Evolutionary conservation across 1,140 invertebrate genomes (phyloP).

Genomic region (Lamellibrachia luymesi): DNA sequence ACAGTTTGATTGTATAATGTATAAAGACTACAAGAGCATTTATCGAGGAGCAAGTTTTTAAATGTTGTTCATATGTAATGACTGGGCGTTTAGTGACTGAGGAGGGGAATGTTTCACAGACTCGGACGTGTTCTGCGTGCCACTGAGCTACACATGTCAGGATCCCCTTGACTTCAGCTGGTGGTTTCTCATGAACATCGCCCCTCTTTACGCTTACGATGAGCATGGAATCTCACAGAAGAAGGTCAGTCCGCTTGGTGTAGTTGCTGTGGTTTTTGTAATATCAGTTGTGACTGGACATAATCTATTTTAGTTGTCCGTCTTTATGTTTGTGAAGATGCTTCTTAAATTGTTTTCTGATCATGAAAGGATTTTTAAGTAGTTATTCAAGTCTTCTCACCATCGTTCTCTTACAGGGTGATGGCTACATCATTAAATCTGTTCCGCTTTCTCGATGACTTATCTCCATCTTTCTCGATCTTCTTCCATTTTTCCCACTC

Average conservation of each 20-base stretch:
- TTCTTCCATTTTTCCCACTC: no score
- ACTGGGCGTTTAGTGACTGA: background rate
- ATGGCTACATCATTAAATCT: no score
- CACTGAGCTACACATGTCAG: background rate
- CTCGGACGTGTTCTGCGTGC: background rate
- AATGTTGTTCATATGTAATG: background rate
- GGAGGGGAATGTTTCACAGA: background rate
- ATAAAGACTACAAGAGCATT: no score
- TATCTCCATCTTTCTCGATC: no score
- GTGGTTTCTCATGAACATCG: background rate
- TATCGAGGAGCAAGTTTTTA: background rate
- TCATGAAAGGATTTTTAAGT: background rate
- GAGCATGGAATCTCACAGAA: slow-evolving; percentile 7
- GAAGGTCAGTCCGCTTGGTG: background rate
- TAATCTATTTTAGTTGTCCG: background rate
- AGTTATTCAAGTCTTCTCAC: background rate
- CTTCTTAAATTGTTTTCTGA: background rate
- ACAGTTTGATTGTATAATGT: no score
- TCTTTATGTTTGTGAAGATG: background rate
- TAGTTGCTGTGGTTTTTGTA: background rate
- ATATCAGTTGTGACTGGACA: background rate
- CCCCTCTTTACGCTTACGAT: slow-evolving; percentile 3
- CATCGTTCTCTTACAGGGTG: no score
- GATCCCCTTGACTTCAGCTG: background rate
- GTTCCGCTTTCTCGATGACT: no score